Conservation (phyloP, 2,797 vertebrate species). For the Antrozous pallidus region DNA sequence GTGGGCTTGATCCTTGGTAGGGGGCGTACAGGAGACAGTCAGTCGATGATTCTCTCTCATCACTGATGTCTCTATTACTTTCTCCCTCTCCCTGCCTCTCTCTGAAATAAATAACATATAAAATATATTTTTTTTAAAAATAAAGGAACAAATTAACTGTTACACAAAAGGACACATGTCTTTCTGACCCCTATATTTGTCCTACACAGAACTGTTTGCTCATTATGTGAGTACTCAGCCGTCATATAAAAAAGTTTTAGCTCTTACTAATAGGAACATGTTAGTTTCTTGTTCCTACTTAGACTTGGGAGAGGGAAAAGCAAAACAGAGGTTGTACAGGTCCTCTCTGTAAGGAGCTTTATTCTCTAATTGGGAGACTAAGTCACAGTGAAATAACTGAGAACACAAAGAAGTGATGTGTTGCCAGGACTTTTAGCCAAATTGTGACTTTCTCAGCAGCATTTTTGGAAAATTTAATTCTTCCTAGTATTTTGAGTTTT, state of each 20-base stretch:
- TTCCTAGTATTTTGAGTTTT: not conserved
- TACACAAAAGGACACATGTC: not conserved
- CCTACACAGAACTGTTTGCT: not conserved
- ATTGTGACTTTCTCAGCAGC: not conserved
- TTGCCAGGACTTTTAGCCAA: not conserved
- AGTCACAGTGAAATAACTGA: not conserved
- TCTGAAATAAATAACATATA: too few species aligned
- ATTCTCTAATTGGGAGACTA: not conserved
- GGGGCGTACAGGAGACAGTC: too few species aligned
- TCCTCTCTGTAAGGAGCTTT: not conserved
- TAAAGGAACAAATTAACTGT: not conserved
- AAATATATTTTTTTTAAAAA: not conserved
- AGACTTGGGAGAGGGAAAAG: not conserved
- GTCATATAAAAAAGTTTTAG: not conserved
- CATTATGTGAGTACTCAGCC: not conserved
- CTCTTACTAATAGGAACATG: not conserved
- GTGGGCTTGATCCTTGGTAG: too few species aligned
- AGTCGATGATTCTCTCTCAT: too few species aligned
- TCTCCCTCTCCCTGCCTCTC: too few species aligned
- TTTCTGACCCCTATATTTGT: slow-evolving; percentile 2
- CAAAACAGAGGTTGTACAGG: not conserved
- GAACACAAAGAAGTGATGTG: not conserved
- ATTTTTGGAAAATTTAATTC: not conserved
- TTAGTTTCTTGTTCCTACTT: not conserved
- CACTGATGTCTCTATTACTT: too few species aligned